Conservation (phyloP, 2,113 vertebrate genomes). For the Tachuris rubrigastra region DNA sequence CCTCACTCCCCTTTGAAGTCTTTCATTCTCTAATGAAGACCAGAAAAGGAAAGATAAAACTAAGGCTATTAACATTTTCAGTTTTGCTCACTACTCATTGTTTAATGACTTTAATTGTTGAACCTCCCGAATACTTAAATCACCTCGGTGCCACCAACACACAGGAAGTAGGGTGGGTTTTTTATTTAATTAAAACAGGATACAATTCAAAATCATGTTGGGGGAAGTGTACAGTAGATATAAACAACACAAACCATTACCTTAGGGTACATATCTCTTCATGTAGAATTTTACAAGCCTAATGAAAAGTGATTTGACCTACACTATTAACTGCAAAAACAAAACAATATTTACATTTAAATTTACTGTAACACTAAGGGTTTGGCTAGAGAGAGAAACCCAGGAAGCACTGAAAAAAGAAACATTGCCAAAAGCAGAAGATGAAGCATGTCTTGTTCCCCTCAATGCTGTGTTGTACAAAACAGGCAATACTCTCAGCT, state of each 20-base stretch:
- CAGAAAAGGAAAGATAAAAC: slow-evolving; percentile 55
- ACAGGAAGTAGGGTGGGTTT: slow-evolving; percentile 48
- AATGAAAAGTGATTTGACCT: slow-evolving; percentile 62
- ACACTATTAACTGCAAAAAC: slow-evolving; percentile 42
- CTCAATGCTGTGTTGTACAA: background rate
- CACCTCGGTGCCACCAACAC: slow-evolving; percentile 60
- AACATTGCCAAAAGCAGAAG: slow-evolving; percentile 27
- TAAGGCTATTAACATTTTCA: slow-evolving; percentile 52
- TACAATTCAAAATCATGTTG: slow-evolving; percentile 43
- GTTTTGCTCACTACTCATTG: slow-evolving; percentile 38
- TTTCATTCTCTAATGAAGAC: slow-evolving; percentile 48
- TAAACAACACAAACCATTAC: slow-evolving; percentile 59
- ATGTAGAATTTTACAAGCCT: slow-evolving; percentile 37
- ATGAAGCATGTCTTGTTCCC: background rate
- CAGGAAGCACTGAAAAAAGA: background rate
- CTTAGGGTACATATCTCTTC: slow-evolving; percentile 50
- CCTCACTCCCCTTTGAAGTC: slow-evolving; percentile 27
- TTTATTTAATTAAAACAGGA: slow-evolving; percentile 59
- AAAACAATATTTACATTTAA: slow-evolving; percentile 55
- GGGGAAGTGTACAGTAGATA: slow-evolving; percentile 47
- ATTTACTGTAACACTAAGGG: slow-evolving; percentile 25
- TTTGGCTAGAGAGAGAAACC: slow-evolving; percentile 9
- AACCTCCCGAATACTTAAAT: slow-evolving; percentile 41
- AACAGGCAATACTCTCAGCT: background rate
- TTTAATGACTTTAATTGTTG: slow-evolving; percentile 56